phyloP scores from a whole-genome alignment of 1,140 invertebrate species.

The Protaetia brevitarsis region DNA sequence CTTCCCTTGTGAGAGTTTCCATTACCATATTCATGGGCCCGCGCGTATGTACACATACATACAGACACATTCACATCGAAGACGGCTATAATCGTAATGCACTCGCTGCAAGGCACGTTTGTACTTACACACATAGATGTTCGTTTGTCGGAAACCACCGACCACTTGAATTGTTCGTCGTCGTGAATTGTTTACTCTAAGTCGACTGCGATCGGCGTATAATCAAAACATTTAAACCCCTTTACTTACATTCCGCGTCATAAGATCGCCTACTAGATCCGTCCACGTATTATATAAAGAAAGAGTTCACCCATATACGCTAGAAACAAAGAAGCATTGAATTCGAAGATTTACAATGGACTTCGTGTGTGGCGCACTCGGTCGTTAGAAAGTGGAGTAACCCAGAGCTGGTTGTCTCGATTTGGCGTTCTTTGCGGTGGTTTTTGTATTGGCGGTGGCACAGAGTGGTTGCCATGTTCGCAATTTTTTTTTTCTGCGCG shows the following conservation, averaged over 20 bases:
- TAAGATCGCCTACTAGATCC: neutral
- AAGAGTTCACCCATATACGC: neutral
- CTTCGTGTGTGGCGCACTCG: neutral
- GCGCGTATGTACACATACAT: neutral
- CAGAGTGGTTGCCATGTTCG: too few relatives aligned
- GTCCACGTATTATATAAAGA: neutral
- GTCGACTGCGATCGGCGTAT: too few relatives aligned
- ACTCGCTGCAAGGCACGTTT: too few relatives aligned
- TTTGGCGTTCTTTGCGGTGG: too few relatives aligned
- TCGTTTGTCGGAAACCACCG: neutral
- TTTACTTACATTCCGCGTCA: neutral
- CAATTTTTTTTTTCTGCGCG: too few relatives aligned
- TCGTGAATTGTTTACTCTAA: neutral
- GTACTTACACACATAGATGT: neutral
- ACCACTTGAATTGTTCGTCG: neutral
- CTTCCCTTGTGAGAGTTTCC: neutral
- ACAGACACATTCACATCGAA: too few relatives aligned
- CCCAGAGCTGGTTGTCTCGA: too few relatives aligned
- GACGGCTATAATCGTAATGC: too few relatives aligned
- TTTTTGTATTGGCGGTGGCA: too few relatives aligned
- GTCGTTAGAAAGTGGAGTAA: neutral
- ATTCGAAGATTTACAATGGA: slow-evolving; percentile 9
- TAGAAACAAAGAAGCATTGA: neutral
- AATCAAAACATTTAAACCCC: too few relatives aligned
- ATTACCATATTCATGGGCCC: slow-evolving; percentile 5